These are phyloP conservation scores for Maniola hyperantus DNA, from an alignment of 2,888 invertebrate species.

Conservation along the genomic window DNA sequence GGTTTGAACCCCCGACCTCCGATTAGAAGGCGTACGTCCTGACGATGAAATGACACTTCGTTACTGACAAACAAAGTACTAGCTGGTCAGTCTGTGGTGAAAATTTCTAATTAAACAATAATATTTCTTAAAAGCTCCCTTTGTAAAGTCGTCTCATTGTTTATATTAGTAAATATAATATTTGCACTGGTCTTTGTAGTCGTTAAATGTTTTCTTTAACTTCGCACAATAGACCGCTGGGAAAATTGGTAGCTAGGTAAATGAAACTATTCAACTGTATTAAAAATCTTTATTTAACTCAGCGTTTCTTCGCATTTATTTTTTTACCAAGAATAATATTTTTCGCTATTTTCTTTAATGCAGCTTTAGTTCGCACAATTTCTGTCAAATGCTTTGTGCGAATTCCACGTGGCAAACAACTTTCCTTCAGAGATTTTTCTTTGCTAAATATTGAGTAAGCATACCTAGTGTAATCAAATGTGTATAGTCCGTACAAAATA, in stretches of 20 bases:
- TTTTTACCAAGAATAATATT: conserved; percentile 1
- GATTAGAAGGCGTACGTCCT: no score
- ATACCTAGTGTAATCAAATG: not conserved
- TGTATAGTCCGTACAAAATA: no score
- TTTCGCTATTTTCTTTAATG: conserved; percentile 11
- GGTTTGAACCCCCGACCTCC: no score
- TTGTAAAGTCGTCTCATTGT: conserved; percentile 31
- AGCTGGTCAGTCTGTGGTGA: not conserved
- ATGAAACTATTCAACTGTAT: not conserved
- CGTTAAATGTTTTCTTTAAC: conserved; percentile 21
- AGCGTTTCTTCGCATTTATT: not conserved
- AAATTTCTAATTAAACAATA: conserved; percentile 6
- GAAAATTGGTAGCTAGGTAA: not conserved
- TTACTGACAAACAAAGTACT: not conserved
- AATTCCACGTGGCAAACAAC: conserved; percentile 22
- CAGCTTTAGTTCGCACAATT: conserved; percentile 21
- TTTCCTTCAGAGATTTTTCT: conserved; percentile 24
- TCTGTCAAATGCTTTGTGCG: conserved; percentile 28
- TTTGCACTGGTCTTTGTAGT: conserved; percentile 26
- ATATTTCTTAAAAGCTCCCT: conserved; percentile 22
- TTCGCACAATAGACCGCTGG: not conserved
- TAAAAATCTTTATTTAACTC: not conserved
- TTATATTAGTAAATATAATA: conserved; percentile 26
- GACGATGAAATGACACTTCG: no score
- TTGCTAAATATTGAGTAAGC: conserved; percentile 3